A percentile compares a stretch with the other conserved stretches of the same genome.
Evolutionary conservation across 2,797 vertebrate genomes (phyloP).

Genomic region (Monodelphis domestica): DNA sequence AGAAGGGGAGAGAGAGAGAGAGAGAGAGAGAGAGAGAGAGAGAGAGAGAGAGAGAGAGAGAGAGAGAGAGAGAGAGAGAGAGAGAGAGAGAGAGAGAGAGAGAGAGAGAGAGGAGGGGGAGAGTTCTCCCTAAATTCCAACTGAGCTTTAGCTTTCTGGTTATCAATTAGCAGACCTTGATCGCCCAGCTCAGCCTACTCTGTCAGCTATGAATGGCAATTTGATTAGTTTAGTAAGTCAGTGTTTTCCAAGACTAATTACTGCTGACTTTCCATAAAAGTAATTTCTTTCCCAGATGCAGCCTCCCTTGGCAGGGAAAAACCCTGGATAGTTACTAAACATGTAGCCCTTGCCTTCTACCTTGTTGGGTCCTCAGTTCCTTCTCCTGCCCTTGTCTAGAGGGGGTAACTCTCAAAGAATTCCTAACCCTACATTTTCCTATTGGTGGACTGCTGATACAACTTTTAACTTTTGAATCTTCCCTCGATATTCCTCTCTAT

Average conservation of each 20-base stretch:
- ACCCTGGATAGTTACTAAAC: not conserved
- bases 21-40: too few relatives aligned
- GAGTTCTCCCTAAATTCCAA: fast-evolving
- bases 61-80: too few relatives aligned
- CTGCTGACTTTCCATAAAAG: slow-evolving; percentile 34
- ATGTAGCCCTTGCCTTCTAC: not conserved
- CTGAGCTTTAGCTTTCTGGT: not conserved
- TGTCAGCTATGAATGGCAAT: not conserved
- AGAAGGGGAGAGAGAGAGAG: too few relatives aligned
- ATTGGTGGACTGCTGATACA: not conserved
- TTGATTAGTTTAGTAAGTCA: not conserved
- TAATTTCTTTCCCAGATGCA: not conserved
- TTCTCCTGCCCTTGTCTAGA: fast-evolving
- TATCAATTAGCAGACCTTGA: not conserved
- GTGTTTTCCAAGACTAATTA: slow-evolving; percentile 15
- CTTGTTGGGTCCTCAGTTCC: fast-evolving
- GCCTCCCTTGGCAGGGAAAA: not conserved
- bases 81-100: too few relatives aligned
- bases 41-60: too few relatives aligned
- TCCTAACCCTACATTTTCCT: not conserved
- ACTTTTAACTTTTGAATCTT: not conserved
- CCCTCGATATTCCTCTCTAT: not conserved
- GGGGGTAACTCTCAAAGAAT: not conserved
- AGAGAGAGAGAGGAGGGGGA: fast-evolving
- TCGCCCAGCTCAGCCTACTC: not conserved